Evolutionary conservation across 2,888 invertebrate species (phyloP).

Genomic region (Ectemnius lituratus): DNA sequence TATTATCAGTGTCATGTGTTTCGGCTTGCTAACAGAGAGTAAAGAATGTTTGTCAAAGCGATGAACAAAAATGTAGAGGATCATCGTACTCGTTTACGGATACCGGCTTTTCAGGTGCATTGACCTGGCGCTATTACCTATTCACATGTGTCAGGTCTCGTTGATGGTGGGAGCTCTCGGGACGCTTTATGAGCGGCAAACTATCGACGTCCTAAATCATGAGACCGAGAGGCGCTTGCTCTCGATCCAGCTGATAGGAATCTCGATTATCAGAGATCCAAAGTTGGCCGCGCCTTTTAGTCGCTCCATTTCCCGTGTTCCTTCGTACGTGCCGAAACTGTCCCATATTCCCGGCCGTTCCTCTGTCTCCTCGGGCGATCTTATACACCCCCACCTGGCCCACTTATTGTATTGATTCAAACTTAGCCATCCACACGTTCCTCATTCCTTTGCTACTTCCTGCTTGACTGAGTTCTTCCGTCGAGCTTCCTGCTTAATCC

Average conservation of each 20-base stretch:
- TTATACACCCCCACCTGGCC: constrained; percentile 73
- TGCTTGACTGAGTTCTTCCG: constrained; percentile 30
- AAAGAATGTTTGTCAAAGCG: no score
- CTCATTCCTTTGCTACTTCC: constrained; percentile 60
- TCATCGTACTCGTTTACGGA: background rate
- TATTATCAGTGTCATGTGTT: no score
- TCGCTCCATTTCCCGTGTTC: constrained; percentile 64
- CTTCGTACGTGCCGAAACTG: constrained; percentile 56
- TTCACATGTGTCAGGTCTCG: background rate
- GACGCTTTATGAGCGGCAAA: background rate
- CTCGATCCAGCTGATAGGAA: background rate
- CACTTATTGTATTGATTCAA: constrained; percentile 77
- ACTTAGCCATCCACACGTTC: constrained; percentile 67
- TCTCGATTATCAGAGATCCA: constrained; percentile 44
- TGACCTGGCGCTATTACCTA: background rate
- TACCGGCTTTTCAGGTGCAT: background rate
- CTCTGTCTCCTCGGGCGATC: constrained; percentile 62
- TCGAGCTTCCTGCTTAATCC: constrained; percentile 27
- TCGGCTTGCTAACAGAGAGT: no score
- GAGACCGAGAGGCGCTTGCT: background rate
- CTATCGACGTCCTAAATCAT: background rate
- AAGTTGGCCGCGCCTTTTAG: constrained; percentile 70
- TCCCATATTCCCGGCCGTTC: constrained; percentile 56
- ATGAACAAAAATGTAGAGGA: constrained; percentile 1
- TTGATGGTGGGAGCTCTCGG: no score